A percentile compares a stretch with the other conserved stretches of the same genome.
phyloP scores from a whole-genome alignment of 2,888 invertebrate genomes.

The Lepetodrilus schrolli region DNA sequence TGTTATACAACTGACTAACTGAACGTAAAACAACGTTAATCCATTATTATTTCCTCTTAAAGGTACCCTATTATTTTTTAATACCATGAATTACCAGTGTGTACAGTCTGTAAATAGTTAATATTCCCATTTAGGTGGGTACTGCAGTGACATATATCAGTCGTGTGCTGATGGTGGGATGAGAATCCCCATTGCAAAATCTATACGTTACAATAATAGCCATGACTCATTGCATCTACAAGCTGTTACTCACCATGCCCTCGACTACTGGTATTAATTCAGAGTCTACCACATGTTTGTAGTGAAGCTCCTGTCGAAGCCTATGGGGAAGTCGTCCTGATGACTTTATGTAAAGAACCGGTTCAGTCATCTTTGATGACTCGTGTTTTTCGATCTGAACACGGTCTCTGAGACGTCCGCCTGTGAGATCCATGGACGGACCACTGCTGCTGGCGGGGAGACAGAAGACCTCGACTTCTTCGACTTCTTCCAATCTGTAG shows the following conservation, averaged over 20 bases:
- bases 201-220: too few relatives aligned
- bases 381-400: background rate
- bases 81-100: too few relatives aligned
- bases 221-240: background rate
- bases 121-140: too few relatives aligned
- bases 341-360: background rate
- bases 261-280: background rate
- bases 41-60: too few relatives aligned
- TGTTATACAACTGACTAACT: too few relatives aligned
- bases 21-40: too few relatives aligned
- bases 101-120: too few relatives aligned
- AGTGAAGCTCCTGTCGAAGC: background rate
- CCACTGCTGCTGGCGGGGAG: background rate
- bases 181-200: too few relatives aligned
- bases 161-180: too few relatives aligned
- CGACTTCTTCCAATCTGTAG: background rate
- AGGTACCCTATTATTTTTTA: too few relatives aligned
- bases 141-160: too few relatives aligned
- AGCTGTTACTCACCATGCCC: background rate
- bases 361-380: background rate
- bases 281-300: background rate
- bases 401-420: background rate
- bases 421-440: background rate
- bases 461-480: conserved; percentile 1
- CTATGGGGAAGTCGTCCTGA: background rate